Conservation (phyloP, 1,140 invertebrate species). For the Drosophila persimilis region DNA sequence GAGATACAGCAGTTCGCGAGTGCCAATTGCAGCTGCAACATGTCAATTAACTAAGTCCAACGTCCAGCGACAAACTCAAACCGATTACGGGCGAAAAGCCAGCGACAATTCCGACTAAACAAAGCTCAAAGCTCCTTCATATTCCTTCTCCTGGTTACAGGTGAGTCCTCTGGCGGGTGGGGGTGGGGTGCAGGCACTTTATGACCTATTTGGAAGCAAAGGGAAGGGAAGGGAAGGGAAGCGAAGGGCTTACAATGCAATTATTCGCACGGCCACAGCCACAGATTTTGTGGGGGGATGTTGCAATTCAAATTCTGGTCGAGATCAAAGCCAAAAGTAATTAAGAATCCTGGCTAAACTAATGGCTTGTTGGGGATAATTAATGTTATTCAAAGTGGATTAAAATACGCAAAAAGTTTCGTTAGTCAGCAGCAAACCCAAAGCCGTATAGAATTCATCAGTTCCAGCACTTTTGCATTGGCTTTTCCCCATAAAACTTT, state of each 20-base stretch:
- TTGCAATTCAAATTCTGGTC: no score
- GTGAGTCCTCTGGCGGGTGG: constrained; percentile 24
- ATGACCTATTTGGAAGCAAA: constrained; percentile 50
- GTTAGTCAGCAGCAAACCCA: no score
- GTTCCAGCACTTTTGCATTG: no score
- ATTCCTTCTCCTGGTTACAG: constrained; percentile 41
- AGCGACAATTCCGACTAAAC: neutral
- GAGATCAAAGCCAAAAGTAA: constrained; percentile 1
- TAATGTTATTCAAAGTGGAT: no score
- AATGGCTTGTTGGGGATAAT: neutral
- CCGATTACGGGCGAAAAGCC: neutral
- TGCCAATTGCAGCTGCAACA: constrained; percentile 38
- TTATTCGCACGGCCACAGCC: constrained; percentile 31
- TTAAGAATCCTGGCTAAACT: neutral
- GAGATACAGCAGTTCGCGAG: constrained; percentile 33
- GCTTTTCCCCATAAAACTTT: neutral
- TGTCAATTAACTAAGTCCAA: constrained; percentile 41
- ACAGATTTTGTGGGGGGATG: constrained; percentile 2
- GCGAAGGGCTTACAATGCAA: constrained; percentile 43
- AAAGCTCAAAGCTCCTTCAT: constrained; percentile 37
- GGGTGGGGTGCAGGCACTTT: constrained; percentile 12
- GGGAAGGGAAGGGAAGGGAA: constrained; percentile 28
- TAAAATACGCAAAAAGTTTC: no score
- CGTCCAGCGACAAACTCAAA: constrained; percentile 11
- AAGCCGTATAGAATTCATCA: no score